Evolutionary conservation across 2,888 invertebrate species (phyloP).

Genomic region (Tupiocoris notatus): DNA sequence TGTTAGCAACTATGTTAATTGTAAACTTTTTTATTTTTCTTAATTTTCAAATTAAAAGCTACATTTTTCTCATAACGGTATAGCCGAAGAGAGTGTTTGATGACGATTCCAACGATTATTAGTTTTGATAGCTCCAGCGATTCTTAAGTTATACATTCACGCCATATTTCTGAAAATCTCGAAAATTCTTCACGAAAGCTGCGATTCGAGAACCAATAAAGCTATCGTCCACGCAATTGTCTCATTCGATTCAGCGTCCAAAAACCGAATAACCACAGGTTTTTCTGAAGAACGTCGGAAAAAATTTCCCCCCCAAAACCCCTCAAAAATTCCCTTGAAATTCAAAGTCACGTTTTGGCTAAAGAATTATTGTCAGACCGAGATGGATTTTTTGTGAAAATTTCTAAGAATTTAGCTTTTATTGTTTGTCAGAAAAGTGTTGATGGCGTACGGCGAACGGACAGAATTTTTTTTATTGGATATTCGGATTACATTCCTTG

Average conservation of each 20-base stretch:
- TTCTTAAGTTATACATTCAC: background rate
- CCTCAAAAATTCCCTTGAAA: too few species aligned
- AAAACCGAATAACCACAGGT: too few species aligned
- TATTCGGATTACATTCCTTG: background rate
- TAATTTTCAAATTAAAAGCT: too few species aligned
- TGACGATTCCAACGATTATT: background rate
- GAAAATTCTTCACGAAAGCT: background rate
- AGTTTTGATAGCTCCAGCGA: background rate
- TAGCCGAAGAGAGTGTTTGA: too few species aligned
- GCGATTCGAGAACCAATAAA: background rate
- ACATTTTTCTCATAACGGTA: too few species aligned
- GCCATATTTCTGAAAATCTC: background rate
- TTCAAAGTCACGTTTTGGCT: too few species aligned
- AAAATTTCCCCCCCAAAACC: too few species aligned
- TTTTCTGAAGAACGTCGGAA: too few species aligned
- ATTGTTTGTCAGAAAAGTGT: background rate
- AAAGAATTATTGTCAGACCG: too few species aligned
- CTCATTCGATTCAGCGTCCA: background rate
- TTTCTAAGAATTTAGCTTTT: background rate
- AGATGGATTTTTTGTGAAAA: background rate
- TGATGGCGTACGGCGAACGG: background rate
- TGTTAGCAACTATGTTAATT: too few species aligned
- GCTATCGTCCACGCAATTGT: background rate
- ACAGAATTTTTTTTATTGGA: background rate
- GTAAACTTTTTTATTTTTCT: too few species aligned